phyloP scores from a whole-genome alignment of 2,888 invertebrate genomes.

The Dilophus febrilis region DNA sequence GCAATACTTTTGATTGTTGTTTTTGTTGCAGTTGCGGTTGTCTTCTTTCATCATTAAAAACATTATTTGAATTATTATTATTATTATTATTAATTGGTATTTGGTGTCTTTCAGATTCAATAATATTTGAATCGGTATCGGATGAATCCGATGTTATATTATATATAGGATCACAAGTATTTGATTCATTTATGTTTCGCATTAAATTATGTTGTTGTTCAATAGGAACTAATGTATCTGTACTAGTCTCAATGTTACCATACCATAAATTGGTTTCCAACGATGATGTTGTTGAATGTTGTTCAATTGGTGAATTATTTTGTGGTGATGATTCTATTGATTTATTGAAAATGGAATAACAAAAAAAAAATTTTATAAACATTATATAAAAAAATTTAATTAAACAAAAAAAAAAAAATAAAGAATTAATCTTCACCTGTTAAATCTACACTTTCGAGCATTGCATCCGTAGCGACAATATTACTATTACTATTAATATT shows the following conservation, averaged over 20 bases:
- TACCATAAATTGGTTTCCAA: conserved; percentile 16
- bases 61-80: too few species aligned
- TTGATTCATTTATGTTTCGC: too few species aligned
- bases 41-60: too few species aligned
- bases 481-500: conserved; percentile 1
- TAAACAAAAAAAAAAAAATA: conserved; percentile 3
- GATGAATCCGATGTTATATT: too few species aligned
- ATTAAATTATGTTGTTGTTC: conserved; percentile 8
- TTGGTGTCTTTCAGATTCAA: too few species aligned
- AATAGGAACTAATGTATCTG: conserved; percentile 33
- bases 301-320: conserved; percentile 9
- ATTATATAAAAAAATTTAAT: conserved; percentile 4
- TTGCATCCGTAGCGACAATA: conserved; percentile 6
- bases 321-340: conserved; percentile 2
- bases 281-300: conserved; percentile 6
- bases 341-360: too few species aligned
- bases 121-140: too few species aligned
- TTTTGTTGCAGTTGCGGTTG: too few species aligned
- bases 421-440: conserved; percentile 14
- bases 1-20: neutral
- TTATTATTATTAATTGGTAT: too few species aligned
- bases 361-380: neutral
- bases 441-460: conserved; percentile 19
- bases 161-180: too few species aligned
- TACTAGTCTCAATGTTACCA: conserved; percentile 32